Percentiles rank a stretch among this genome's conserved stretches.
These are phyloP conservation scores for Mya arenaria DNA, from an alignment of 1,140 invertebrate species.

Conservation along the genomic window DNA sequence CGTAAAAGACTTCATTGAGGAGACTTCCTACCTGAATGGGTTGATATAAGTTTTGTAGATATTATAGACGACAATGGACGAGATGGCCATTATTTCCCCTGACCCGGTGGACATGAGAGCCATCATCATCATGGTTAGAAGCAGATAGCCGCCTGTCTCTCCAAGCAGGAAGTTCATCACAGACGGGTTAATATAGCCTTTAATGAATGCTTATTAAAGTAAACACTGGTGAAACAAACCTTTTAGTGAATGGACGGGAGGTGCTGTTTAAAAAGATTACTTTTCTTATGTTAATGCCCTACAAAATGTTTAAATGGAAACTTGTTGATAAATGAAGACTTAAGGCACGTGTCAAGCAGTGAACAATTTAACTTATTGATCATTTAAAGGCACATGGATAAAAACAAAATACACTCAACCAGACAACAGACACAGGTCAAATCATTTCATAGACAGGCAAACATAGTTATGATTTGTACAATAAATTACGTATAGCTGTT, in stretches of 20 bases:
- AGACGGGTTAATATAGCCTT: constrained; percentile 71
- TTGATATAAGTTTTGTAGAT: constrained; percentile 76
- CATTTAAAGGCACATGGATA: too few relatives aligned
- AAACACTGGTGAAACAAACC: not conserved
- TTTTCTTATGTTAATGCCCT: constrained; percentile 73
- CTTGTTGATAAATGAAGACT: constrained; percentile 55
- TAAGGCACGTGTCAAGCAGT: constrained; percentile 76
- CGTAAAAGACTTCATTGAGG: too few relatives aligned
- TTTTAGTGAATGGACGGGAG: not conserved
- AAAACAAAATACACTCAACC: too few relatives aligned
- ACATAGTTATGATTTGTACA: too few relatives aligned
- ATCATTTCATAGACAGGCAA: too few relatives aligned
- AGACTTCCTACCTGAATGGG: constrained; percentile 73
- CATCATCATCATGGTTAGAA: constrained; percentile 73
- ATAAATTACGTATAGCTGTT: too few relatives aligned
- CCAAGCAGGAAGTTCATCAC: constrained; percentile 68
- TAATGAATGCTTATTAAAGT: not conserved
- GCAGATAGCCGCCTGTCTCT: constrained; percentile 65
- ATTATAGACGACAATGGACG: constrained; percentile 81
- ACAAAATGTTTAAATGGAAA: constrained; percentile 60
- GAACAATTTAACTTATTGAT: constrained; percentile 79
- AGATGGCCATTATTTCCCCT: constrained; percentile 80
- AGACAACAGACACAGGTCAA: too few relatives aligned
- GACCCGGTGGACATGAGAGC: constrained; percentile 76
- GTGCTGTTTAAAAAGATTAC: not conserved